Evolutionary conservation across 2,113 vertebrate species (phyloP).

Genomic region (Melierax canorus): DNA sequence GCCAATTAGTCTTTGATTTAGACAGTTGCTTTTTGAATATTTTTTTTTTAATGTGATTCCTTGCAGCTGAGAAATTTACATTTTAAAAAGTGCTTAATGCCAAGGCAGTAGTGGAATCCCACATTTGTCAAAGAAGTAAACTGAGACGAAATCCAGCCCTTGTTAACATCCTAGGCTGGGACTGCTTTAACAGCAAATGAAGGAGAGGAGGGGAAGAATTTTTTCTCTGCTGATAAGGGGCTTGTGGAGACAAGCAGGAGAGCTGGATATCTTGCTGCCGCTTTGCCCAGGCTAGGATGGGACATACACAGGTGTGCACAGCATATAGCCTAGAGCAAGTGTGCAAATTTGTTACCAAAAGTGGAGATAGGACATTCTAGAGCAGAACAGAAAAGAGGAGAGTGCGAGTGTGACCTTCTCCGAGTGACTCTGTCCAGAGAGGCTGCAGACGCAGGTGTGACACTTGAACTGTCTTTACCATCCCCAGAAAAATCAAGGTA

Average conservation of each 20-base stretch:
- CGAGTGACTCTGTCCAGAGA: not conserved
- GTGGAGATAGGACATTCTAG: not conserved
- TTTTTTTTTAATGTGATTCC: slow-evolving; percentile 57
- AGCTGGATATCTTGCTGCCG: not conserved
- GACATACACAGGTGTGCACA: not conserved
- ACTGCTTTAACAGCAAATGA: not conserved
- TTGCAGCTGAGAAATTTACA: slow-evolving; percentile 76
- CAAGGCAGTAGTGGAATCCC: slow-evolving; percentile 66
- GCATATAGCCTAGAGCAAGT: not conserved
- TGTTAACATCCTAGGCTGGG: not conserved
- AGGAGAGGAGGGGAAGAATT: not conserved
- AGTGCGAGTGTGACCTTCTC: not conserved
- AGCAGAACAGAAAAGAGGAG: not conserved
- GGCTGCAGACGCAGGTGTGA: not conserved
- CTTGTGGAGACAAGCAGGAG: not conserved
- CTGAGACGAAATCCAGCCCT: slow-evolving; percentile 18
- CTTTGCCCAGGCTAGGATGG: not conserved
- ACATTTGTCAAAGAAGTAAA: slow-evolving; percentile 59
- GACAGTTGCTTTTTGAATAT: slow-evolving; percentile 56
- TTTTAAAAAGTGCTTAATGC: slow-evolving; percentile 75
- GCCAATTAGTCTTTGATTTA: slow-evolving; percentile 79
- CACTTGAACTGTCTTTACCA: not conserved
- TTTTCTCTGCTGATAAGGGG: not conserved
- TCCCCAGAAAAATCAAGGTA: not conserved
- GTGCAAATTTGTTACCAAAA: not conserved